A percentile compares a stretch with the other conserved stretches of the same genome.
These are phyloP conservation scores for Narcine bancroftii DNA, from an alignment of 2,113 vertebrate genomes.

Conservation along the genomic window DNA sequence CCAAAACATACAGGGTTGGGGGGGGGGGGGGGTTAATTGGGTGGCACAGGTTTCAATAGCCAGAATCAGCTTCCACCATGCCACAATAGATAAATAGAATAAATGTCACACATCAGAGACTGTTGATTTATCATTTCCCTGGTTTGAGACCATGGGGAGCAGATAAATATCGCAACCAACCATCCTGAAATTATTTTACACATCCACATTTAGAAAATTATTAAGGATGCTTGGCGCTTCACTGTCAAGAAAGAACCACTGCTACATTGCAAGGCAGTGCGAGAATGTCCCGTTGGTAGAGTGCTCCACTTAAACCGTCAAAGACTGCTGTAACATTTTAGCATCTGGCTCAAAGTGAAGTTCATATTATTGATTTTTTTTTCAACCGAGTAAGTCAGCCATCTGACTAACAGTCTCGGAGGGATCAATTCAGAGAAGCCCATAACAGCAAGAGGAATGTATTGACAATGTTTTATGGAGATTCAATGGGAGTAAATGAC, in stretches of 20 bases:
- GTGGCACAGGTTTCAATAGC: too few relatives aligned
- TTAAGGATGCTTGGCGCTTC: background rate
- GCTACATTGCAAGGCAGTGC: background rate
- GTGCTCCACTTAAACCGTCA: background rate
- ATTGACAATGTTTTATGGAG: constrained; percentile 12
- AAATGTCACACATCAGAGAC: too few relatives aligned
- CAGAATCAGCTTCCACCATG: too few relatives aligned
- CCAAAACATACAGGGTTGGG: too few relatives aligned
- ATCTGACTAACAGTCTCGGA: constrained; percentile 5
- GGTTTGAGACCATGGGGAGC: background rate
- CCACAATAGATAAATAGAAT: too few relatives aligned
- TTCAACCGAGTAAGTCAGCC: background rate
- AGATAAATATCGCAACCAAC: background rate
- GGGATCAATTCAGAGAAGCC: constrained; percentile 11
- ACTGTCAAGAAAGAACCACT: background rate
- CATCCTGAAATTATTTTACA: background rate
- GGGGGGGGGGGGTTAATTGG: too few relatives aligned
- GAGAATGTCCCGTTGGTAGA: background rate
- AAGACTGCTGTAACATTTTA: background rate
- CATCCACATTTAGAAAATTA: background rate
- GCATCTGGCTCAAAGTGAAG: background rate
- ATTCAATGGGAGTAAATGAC: constrained; percentile 5
- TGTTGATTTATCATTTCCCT: background rate
- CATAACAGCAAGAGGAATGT: background rate
- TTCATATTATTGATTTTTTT: constrained; percentile 18